Conservation (phyloP, 2,113 vertebrate species). For the Hyla sarda region DNA sequence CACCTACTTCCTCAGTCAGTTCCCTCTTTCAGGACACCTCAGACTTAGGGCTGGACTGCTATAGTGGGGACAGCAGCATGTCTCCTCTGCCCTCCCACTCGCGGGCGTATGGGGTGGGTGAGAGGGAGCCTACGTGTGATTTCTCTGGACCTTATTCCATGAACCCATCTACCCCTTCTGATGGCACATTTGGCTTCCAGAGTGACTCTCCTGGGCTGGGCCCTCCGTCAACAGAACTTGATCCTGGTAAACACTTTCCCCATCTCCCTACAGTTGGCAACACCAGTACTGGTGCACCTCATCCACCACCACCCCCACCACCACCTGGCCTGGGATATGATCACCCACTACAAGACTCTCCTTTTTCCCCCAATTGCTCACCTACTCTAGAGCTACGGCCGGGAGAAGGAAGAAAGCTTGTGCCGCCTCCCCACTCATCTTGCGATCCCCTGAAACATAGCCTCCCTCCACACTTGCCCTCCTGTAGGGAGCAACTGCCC, state of each 20-base stretch:
- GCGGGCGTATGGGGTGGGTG: slow-evolving; percentile 83
- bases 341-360: slow-evolving; percentile 74
- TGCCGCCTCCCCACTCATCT: slow-evolving; percentile 88
- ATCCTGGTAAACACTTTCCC: slow-evolving; percentile 80
- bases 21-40: slow-evolving; percentile 90
- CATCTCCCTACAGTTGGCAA: slow-evolving; percentile 64
- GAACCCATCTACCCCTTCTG: slow-evolving; percentile 94
- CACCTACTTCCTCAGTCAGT: slow-evolving; percentile 79
- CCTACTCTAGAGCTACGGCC: slow-evolving; percentile 83
- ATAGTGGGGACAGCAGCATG: slow-evolving; percentile 96
- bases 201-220: slow-evolving; percentile 91
- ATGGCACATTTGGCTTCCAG: slow-evolving; percentile 93
- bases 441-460: slow-evolving; percentile 67
- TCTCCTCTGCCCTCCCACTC: slow-evolving; percentile 91
- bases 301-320: slow-evolving; percentile 71
- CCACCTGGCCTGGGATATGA: slow-evolving; percentile 74
- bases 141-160: slow-evolving; percentile 95
- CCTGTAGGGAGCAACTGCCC: slow-evolving; percentile 85
- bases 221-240: slow-evolving; percentile 75
- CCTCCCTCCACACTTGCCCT: slow-evolving; percentile 70
- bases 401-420: slow-evolving; percentile 78
- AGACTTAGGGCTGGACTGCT: slow-evolving; percentile 90
- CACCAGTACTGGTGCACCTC: slow-evolving; percentile 48
- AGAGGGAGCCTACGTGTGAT: slow-evolving; percentile 90
- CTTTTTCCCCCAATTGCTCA: slow-evolving; percentile 91